Evolutionary conservation across 2,888 invertebrate genomes (phyloP).

Genomic region (Nephrotoma guestfalica): DNA sequence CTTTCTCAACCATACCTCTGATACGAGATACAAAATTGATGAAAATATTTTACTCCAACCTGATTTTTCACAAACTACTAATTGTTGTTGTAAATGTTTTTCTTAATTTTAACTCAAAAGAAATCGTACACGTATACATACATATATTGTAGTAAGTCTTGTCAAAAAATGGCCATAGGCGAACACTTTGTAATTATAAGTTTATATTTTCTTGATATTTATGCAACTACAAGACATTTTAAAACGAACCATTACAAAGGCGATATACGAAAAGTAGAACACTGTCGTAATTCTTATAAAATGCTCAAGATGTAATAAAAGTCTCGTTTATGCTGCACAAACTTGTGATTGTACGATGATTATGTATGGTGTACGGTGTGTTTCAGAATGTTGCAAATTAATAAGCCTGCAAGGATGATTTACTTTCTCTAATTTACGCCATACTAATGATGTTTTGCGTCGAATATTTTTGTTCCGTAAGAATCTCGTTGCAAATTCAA

Average conservation of each 20-base stretch:
- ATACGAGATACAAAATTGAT: neutral
- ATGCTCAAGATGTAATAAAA: neutral
- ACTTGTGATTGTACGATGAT: too few species aligned
- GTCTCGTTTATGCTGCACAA: neutral
- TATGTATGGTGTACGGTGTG: neutral
- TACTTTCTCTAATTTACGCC: too few species aligned
- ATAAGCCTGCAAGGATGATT: too few species aligned
- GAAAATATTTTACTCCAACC: neutral
- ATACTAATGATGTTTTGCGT: too few species aligned
- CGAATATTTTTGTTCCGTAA: too few species aligned
- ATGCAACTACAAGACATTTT: neutral
- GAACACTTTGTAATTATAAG: neutral
- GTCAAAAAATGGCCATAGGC: neutral
- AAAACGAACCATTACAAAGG: neutral
- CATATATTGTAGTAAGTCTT: neutral
- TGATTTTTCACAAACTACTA: neutral
- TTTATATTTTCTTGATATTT: neutral
- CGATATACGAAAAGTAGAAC: neutral
- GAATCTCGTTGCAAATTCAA: too few species aligned
- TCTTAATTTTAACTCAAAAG: neutral
- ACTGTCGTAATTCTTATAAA: neutral
- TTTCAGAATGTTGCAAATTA: too few species aligned
- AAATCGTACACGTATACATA: neutral
- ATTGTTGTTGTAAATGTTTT: neutral
- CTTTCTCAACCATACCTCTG: neutral